A percentile compares a stretch with the other conserved stretches of the same genome.
Evolutionary conservation across 2,888 invertebrate genomes (phyloP).

Genomic region (Callimorpha dominula): DNA sequence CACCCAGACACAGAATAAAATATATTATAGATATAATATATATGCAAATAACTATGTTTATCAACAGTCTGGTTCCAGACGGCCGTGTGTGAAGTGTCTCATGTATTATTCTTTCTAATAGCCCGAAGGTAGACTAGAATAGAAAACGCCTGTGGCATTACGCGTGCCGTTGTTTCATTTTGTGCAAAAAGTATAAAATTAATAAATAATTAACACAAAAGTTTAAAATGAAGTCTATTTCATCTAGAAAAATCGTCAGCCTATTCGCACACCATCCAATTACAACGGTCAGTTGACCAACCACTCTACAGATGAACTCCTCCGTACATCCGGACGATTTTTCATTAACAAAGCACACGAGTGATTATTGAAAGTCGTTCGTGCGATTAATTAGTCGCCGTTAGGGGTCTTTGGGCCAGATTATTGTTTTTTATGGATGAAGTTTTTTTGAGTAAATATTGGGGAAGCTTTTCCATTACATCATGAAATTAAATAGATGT

Average conservation of each 20-base stretch:
- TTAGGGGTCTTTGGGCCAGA: slow-evolving; percentile 65
- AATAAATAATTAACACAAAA: no score
- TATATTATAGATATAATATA: no score
- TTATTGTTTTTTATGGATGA: slow-evolving; percentile 17
- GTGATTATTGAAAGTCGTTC: slow-evolving; percentile 76
- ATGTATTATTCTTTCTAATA: no score
- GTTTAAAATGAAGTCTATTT: neutral
- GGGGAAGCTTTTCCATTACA: neutral
- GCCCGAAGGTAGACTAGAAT: no score
- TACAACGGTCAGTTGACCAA: slow-evolving; percentile 27
- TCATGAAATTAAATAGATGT: neutral
- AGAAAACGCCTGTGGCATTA: no score
- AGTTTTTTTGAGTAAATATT: neutral
- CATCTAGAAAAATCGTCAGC: slow-evolving; percentile 28
- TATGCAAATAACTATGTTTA: no score
- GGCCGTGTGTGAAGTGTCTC: no score
- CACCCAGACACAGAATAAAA: no score
- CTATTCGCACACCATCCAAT: slow-evolving; percentile 36
- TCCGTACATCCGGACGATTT: slow-evolving; percentile 75
- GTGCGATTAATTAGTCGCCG: slow-evolving; percentile 81
- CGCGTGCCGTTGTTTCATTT: no score
- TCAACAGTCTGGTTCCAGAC: no score
- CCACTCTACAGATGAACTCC: slow-evolving; percentile 44
- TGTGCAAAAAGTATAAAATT: no score
- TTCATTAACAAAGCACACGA: slow-evolving; percentile 75